A percentile compares a stretch with the other conserved stretches of the same genome.
These are phyloP conservation scores for Cottus gobio DNA, from an alignment of 2,113 vertebrate species.

Conservation along the genomic window DNA sequence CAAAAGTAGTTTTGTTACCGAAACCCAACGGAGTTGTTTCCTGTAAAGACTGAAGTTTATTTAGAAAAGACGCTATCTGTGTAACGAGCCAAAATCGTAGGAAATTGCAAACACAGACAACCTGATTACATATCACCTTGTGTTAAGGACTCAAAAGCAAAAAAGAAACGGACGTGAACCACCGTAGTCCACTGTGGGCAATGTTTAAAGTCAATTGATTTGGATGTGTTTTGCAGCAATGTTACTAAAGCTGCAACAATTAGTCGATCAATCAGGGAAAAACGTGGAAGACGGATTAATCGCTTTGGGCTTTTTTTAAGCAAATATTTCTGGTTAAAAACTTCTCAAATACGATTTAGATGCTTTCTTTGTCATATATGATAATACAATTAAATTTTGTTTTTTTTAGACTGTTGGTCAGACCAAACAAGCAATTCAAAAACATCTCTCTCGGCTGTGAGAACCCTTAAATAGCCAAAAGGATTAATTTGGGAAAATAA, in stretches of 20 bases:
- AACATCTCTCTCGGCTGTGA: neutral
- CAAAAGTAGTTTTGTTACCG: too few species aligned
- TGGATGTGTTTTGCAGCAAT: neutral
- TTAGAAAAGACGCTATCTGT: too few species aligned
- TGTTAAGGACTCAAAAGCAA: too few species aligned
- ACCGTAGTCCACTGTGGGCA: neutral
- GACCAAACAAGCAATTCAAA: neutral
- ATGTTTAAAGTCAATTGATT: neutral
- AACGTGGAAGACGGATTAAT: neutral
- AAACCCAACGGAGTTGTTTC: too few species aligned
- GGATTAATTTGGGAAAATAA: neutral
- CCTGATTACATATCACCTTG: too few species aligned
- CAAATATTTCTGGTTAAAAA: neutral
- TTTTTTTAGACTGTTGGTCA: neutral
- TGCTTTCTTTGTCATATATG: neutral
- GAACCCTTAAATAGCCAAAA: neutral
- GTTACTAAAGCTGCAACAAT: neutral
- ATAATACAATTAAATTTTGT: neutral
- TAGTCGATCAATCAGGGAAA: neutral
- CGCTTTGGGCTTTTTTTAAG: neutral
- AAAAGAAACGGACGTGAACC: too few species aligned
- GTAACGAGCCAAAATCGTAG: too few species aligned
- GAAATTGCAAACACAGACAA: too few species aligned
- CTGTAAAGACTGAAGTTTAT: too few species aligned
- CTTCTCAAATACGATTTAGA: neutral